A percentile compares a stretch with the other conserved stretches of the same genome.
Conservation (phyloP, 1,140 invertebrate genomes). For the Bacillus rossius region DNA sequence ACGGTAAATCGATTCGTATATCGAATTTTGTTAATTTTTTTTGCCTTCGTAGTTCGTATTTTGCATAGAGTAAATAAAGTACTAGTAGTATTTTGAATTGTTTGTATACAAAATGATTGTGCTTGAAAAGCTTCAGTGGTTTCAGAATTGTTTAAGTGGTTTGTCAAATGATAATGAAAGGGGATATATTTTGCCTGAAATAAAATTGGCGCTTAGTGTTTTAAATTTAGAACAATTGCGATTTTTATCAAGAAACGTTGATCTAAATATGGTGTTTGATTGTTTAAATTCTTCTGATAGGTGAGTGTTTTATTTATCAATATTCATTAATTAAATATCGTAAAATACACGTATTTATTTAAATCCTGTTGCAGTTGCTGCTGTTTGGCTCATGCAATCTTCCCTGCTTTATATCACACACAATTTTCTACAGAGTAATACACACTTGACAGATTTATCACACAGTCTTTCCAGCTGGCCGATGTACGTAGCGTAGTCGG, state of each 20-base stretch:
- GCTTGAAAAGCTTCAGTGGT: constrained; percentile 4
- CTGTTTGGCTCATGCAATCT: too few relatives aligned
- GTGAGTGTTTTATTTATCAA: constrained; percentile 29
- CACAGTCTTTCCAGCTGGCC: too few relatives aligned
- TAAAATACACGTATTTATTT: constrained; percentile 2
- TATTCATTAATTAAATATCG: not conserved
- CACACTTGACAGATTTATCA: too few relatives aligned
- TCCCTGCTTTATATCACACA: too few relatives aligned
- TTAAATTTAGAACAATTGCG: not conserved
- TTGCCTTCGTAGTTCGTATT: too few relatives aligned
- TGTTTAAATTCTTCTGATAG: constrained; percentile 40
- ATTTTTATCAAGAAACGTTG: constrained; percentile 26
- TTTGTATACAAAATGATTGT: too few relatives aligned
- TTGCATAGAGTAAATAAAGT: too few relatives aligned
- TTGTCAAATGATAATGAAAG: constrained; percentile 4
- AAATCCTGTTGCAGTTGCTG: not conserved
- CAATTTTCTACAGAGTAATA: too few relatives aligned
- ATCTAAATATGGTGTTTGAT: constrained; percentile 31
- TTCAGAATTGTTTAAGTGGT: not conserved
- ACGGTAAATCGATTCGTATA: too few relatives aligned
- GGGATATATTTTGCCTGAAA: not conserved
- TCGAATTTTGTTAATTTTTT: too few relatives aligned
- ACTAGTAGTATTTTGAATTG: too few relatives aligned
- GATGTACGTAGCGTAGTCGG: too few relatives aligned
- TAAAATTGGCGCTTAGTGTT: constrained; percentile 3